Conservation (phyloP, 1,140 invertebrate species). For the Gryon sp. region DNA sequence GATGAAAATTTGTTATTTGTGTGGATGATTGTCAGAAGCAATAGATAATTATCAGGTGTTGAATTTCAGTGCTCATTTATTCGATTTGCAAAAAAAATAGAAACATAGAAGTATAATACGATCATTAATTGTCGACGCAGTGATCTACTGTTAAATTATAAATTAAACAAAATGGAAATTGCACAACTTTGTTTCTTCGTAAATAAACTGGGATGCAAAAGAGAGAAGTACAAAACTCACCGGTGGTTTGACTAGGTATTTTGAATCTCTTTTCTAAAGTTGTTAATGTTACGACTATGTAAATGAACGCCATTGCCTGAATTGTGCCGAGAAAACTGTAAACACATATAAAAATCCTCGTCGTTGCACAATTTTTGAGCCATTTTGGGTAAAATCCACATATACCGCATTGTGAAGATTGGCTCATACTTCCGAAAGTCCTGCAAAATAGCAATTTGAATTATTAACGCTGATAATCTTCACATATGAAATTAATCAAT, state of each 20-base stretch:
- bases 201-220: not conserved
- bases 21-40: not conserved
- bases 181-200: not conserved
- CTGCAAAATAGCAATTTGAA: slow-evolving; percentile 36
- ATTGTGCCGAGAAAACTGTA: slow-evolving; percentile 85
- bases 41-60: not conserved
- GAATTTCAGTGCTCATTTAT: too few relatives aligned
- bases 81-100: too few relatives aligned
- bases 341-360: slow-evolving; percentile 82
- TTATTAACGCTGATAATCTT: too few relatives aligned
- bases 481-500: not conserved
- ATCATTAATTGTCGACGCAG: too few relatives aligned
- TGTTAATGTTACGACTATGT: slow-evolving; percentile 84
- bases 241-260: slow-evolving; percentile 85
- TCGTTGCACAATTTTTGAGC: slow-evolving; percentile 82
- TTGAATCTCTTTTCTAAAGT: slow-evolving; percentile 87
- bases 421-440: slow-evolving; percentile 69
- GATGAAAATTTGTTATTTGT: not conserved
- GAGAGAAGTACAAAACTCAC: slow-evolving; percentile 72
- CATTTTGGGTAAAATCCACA: slow-evolving; percentile 82
- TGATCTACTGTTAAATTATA: too few relatives aligned
- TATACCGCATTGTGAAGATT: slow-evolving; percentile 80
- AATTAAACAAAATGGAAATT: too few relatives aligned
- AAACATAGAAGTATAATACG: too few relatives aligned
- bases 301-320: slow-evolving; percentile 86